These are phyloP conservation scores for Caenorhabditis japonica DNA, from an alignment of 2,888 invertebrate species.

Conservation along the genomic window DNA sequence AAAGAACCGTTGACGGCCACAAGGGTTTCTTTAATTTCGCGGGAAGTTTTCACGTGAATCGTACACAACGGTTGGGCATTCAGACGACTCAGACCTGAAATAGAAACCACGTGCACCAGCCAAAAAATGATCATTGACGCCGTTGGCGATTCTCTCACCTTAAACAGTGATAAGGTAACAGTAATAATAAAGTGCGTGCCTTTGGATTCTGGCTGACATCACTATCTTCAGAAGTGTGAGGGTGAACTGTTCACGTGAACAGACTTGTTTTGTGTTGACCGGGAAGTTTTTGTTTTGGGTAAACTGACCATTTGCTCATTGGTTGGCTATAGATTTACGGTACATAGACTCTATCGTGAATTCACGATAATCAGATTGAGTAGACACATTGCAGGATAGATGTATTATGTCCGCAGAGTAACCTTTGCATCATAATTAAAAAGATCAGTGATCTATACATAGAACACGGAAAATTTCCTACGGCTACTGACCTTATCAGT, in stretches of 20 bases:
- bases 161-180: constrained; percentile 2
- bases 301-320: neutral
- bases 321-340: too few species aligned
- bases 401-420: neutral
- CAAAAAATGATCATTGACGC: constrained; percentile 39
- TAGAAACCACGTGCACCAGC: too few species aligned
- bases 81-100: too few species aligned
- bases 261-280: neutral
- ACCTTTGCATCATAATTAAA: constrained; percentile 10
- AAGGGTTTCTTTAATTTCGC: too few species aligned
- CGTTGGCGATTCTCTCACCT: constrained; percentile 26
- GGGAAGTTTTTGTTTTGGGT: neutral
- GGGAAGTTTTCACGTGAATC: too few species aligned
- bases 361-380: neutral
- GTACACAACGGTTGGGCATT: too few species aligned
- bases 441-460: too few species aligned
- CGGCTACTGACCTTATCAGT: too few species aligned
- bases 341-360: neutral
- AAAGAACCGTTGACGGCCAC: too few species aligned
- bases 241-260: constrained; percentile 11
- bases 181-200: neutral
- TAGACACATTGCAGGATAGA: neutral
- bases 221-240: constrained; percentile 5
- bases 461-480: neutral
- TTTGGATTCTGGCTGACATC: constrained; percentile 1